Evolutionary conservation across 2,797 vertebrate species (phyloP), one percentile per base, ranked within the genome.

Genomic region (Falco berigora): DNA sequence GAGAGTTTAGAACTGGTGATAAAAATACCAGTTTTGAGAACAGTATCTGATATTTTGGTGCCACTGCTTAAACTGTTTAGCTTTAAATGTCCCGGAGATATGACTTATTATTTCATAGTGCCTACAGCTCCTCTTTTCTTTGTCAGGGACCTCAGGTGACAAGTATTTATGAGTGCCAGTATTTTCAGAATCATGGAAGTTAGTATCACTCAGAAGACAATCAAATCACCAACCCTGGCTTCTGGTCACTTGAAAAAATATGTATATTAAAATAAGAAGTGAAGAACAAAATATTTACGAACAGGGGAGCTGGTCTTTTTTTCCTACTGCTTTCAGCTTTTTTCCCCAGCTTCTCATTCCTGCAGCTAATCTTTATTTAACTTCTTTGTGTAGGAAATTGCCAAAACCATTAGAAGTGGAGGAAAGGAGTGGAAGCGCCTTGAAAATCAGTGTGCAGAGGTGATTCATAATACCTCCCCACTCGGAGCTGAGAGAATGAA

Each of bases 401-500:
- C 96, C 71, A 90, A 97, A 68, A 98, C 96, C 5, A 97, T 99
- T 52, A 98, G 97, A 21, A 92, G 68, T 2, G 98, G 98, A 69
- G 97, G 98, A 96, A 98, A 97, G 75, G 98, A 98, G 34, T 89
- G 99, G 96, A 97, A 95, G 83, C 84, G 97, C 53, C 97, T 99
- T 34, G 98, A 99, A 97, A 95, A 81, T 10, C 63, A 98, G 62
- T 98, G 98, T 3, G 95, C 94, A 42, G 94, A 92, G 0, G 98
- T 99, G 75, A 98, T 98, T 90, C 95, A 88, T 71, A 98, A 98
- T 94, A 99, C 99, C 3, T 99, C 99, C 59, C 99, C 99, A 1
- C 88, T 98, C 1, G 99, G 99, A 20, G 98, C 99, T 0, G 98
- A 98, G 85, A 94, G 94, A 86, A 98, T 99, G 84, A 97, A 98